Evolutionary conservation across 2,113 vertebrate species (phyloP).

Genomic region (Micronycteris hirsuta): DNA sequence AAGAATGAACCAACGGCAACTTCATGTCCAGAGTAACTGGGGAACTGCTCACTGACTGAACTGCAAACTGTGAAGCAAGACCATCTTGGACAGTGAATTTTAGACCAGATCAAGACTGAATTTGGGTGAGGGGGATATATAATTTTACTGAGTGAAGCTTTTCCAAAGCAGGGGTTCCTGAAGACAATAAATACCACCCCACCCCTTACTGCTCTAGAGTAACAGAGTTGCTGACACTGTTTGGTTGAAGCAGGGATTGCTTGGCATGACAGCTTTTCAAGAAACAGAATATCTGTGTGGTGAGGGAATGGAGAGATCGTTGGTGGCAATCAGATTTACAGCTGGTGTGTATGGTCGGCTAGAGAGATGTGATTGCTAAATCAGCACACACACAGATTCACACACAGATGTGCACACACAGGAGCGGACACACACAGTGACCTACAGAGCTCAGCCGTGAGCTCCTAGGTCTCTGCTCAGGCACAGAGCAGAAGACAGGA

Average conservation of each 20-base stretch:
- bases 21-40: not conserved
- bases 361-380: not conserved
- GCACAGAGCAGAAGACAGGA: not conserved
- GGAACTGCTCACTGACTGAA: not conserved
- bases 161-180: not conserved
- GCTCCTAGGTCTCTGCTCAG: not conserved
- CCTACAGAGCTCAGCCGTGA: not conserved
- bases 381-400: not conserved
- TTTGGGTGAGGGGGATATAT: not conserved
- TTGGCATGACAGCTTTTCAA: not conserved
- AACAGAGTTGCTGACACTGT: not conserved
- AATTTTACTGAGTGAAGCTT: not conserved
- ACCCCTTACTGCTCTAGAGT: not conserved
- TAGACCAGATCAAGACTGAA: not conserved
- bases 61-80: not conserved
- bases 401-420: not conserved
- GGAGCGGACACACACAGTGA: not conserved
- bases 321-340: not conserved
- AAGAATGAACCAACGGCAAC: not conserved
- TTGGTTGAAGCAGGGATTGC: not conserved
- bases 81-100: not conserved
- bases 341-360: not conserved
- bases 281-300: not conserved
- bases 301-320: not conserved
- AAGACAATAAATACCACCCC: not conserved